Base-by-base conservation (phyloP, 2,113 vertebrate species). In the Pluvianellus socialis region DNA sequence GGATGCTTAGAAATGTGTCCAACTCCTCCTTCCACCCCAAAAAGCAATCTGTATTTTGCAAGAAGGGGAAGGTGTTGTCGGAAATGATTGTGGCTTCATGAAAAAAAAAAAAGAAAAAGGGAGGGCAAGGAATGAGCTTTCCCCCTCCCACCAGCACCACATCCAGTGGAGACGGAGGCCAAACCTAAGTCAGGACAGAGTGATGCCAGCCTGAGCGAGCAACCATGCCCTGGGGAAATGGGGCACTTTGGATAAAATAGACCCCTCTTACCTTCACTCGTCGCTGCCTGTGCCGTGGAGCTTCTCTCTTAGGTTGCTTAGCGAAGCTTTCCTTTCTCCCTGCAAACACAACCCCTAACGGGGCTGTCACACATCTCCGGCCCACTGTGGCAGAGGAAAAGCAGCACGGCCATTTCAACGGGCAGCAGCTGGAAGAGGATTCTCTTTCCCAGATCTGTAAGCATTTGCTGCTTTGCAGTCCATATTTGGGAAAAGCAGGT, bases 281-380 rank as follows among this genome's bases (percentile, higher is more conserved):
- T 33, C 1, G 4, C 49, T 73, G 40, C 72, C 80, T 61, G 30
- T 70, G 52, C 44, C 1, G 2, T 1, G 2, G 40, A 79, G 53
- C 32, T 74, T 32, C 62, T 68, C 44, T 63, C 58, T 33, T 19
- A 27, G 44, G 35, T 86, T 1, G 0, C 18, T 59, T 3, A 7
- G 82, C n/a, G 72, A 80, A 74, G 77, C 63, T 93, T 65, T 79
- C 52, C 23, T 45, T 71, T 28, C 45, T 45, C 27, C 59, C 9
- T 35, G 9, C 33, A 58, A 10, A 26, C 28, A 38, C 26, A 72
- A 40, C 26, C 65, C 23, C 59, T 21, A 32, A 30, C 2, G 28
- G 9, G 58, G 30, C 56, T 0, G 0, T 19, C 42, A 21, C 28
- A 5, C 26, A 30, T 30, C 50, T 21, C 3, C 0, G 11, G 66